Evolutionary conservation across 2,888 invertebrate species (phyloP).

Genomic region (Fissipunctia ypsillon): DNA sequence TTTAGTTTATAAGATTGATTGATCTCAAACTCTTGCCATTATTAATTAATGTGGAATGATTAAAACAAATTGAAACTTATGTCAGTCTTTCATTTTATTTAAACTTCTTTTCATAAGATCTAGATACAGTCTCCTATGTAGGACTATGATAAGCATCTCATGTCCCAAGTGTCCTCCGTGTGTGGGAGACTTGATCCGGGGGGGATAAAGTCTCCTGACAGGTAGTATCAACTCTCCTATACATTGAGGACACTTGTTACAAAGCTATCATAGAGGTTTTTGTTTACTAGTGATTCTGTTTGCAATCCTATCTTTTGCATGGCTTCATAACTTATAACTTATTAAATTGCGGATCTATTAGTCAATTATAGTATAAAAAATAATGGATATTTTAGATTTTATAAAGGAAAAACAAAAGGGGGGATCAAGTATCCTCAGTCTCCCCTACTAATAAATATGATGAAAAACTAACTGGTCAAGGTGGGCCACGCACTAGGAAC

Average conservation of each 20-base stretch:
- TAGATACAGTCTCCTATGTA: conserved; percentile 10
- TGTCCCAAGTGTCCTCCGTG: conserved; percentile 23
- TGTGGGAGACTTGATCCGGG: conserved; percentile 24
- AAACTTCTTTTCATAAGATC: conserved; percentile 17
- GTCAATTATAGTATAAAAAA: too few species aligned
- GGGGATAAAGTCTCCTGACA: conserved; percentile 29
- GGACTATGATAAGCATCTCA: conserved; percentile 12
- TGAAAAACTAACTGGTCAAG: too few species aligned
- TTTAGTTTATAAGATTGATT: not conserved
- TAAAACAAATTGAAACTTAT: conserved; percentile 13
- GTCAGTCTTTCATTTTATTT: conserved; percentile 5
- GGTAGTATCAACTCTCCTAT: conserved; percentile 35
- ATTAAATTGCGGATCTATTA: too few species aligned
- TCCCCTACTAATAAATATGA: too few species aligned
- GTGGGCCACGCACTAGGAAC: too few species aligned
- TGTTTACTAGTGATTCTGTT: conserved; percentile 19
- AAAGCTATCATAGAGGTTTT: conserved; percentile 16
- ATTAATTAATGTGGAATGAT: conserved; percentile 9
- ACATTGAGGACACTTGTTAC: conserved; percentile 18
- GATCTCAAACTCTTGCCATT: conserved; percentile 18
- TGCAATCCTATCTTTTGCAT: conserved; percentile 13
- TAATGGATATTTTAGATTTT: too few species aligned
- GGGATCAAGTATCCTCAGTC: too few species aligned
- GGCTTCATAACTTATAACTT: conserved; percentile 5
- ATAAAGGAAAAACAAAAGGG: too few species aligned